Conservation (phyloP, 1,140 invertebrate genomes). For the Cherax quadricarinatus region DNA sequence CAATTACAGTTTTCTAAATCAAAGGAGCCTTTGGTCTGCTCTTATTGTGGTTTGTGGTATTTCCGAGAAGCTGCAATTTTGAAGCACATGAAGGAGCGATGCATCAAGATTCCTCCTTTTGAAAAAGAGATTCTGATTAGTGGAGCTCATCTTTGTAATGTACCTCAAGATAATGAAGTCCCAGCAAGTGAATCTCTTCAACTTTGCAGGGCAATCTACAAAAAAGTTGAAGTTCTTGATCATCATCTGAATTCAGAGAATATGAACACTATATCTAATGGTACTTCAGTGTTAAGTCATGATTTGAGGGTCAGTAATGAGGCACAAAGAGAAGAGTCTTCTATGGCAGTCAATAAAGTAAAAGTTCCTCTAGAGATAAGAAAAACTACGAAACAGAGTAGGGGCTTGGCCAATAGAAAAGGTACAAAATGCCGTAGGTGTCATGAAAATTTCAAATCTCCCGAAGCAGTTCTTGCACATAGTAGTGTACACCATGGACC, state of each 20-base stretch:
- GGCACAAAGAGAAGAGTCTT: background rate
- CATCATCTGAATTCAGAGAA: background rate
- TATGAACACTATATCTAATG: background rate
- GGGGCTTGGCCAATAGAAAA: background rate
- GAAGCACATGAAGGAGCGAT: constrained; percentile 61
- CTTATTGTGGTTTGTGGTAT: constrained; percentile 63
- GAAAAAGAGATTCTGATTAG: constrained; percentile 47
- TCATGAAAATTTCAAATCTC: constrained; percentile 38
- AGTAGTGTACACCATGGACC: constrained; percentile 63
- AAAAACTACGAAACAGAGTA: background rate
- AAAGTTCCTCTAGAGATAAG: background rate
- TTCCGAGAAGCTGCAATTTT: constrained; percentile 50
- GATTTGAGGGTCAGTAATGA: background rate
- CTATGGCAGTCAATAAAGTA: background rate
- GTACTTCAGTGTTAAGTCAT: background rate
- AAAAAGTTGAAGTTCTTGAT: constrained; percentile 37
- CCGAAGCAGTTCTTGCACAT: constrained; percentile 54
- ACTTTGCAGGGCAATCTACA: constrained; percentile 20
- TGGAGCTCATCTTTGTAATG: constrained; percentile 31
- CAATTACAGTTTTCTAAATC: constrained; percentile 8
- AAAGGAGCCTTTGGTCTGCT: constrained; percentile 53
- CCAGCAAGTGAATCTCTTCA: background rate
- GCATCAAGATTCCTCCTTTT: constrained; percentile 36
- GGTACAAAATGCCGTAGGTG: constrained; percentile 46
- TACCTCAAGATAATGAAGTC: background rate